These are phyloP conservation scores for Notiomystis cincta DNA, from an alignment of 2,113 vertebrate genomes.

Conservation along the genomic window DNA sequence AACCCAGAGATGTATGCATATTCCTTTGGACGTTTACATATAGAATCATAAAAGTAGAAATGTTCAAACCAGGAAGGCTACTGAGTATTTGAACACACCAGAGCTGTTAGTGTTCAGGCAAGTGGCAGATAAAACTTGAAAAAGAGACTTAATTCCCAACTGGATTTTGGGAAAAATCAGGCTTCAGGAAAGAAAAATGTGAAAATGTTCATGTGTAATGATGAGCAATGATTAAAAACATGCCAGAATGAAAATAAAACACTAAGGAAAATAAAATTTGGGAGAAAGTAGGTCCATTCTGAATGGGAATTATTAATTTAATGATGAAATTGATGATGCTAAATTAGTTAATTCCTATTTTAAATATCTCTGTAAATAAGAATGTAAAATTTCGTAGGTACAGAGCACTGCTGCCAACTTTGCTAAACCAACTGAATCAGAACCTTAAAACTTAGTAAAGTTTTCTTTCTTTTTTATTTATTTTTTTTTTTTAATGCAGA, in stretches of 20 bases:
- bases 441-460: not conserved
- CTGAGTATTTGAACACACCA: not conserved
- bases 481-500: not conserved
- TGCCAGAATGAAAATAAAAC: not conserved
- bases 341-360: not conserved
- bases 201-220: not conserved
- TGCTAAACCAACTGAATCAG: not conserved
- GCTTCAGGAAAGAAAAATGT: not conserved
- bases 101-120: not conserved
- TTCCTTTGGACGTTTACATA: not conserved
- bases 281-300: constrained; percentile 42
- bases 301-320: constrained; percentile 10
- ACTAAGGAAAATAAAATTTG: not conserved
- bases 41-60: not conserved
- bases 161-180: not conserved
- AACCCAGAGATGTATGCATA: not conserved
- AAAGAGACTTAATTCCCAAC: not conserved
- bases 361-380: not conserved
- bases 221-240: not conserved
- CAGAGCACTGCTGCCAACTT: not conserved
- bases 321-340: not conserved
- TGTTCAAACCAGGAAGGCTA: not conserved
- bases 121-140: not conserved
- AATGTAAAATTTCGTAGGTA: not conserved
- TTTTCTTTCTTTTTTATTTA: not conserved